These are phyloP conservation scores for Erpornis zantholeuca DNA, from an alignment of 2,113 vertebrate genomes.

Conservation along the genomic window DNA sequence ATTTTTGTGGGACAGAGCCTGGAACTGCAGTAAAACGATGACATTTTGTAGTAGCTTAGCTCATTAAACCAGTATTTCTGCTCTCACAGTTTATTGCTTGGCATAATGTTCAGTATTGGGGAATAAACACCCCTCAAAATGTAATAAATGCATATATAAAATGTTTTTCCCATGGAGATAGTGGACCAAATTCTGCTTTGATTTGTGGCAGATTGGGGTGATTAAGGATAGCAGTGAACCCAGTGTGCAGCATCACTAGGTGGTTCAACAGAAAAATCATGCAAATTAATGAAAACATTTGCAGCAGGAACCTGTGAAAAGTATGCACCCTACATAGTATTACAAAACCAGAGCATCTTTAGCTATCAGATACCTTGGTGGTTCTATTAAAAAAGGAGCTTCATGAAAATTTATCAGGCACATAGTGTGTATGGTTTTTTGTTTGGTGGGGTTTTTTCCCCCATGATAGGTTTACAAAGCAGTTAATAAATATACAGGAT, in stretches of 20 bases:
- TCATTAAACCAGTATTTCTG: background rate
- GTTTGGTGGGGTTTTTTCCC: background rate
- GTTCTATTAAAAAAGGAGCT: background rate
- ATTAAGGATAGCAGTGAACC: background rate
- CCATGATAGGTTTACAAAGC: background rate
- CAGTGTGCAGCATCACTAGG: background rate
- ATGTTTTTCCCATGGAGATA: background rate
- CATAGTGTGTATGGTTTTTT: background rate
- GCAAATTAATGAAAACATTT: background rate
- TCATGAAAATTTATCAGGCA: background rate
- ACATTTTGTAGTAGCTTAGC: background rate
- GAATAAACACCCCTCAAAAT: background rate
- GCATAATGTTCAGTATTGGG: background rate
- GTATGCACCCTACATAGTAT: background rate
- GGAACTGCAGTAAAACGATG: background rate
- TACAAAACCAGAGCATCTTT: background rate
- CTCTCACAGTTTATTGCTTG: background rate
- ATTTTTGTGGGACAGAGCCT: background rate
- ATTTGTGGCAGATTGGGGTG: background rate
- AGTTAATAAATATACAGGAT: background rate
- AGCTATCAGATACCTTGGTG: background rate
- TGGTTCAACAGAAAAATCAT: background rate
- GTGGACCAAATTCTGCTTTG: background rate
- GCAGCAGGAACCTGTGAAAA: background rate
- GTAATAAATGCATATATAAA: background rate